Conservation (phyloP, 2,888 invertebrate species). For the Cephus runcator region DNA sequence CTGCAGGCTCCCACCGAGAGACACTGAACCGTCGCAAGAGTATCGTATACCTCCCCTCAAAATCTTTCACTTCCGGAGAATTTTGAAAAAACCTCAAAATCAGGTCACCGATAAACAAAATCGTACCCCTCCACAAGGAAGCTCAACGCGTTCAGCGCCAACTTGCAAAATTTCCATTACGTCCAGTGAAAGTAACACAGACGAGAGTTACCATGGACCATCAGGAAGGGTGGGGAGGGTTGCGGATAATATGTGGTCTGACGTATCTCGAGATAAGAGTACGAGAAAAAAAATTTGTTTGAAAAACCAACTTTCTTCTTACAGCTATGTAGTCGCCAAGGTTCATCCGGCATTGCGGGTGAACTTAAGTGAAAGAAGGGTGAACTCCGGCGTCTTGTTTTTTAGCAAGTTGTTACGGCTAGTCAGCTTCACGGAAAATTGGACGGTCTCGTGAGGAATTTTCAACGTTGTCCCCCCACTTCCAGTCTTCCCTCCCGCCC, state of each 20-base stretch:
- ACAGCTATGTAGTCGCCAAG: not conserved
- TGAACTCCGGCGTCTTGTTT: not conserved
- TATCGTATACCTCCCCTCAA: not conserved
- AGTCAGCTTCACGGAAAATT: not conserved
- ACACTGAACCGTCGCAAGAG: not conserved
- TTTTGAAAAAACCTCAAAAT: not conserved
- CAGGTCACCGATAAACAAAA: not conserved
- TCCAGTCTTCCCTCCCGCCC: not conserved
- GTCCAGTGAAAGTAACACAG: not conserved
- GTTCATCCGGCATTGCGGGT: not conserved
- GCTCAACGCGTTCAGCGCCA: not conserved
- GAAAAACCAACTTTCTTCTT: not conserved
- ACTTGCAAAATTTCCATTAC: not conserved
- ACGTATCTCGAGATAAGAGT: not conserved
- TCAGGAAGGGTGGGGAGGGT: not conserved
- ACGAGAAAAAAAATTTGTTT: not conserved
- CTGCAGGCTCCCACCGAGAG: not conserved
- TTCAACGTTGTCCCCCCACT: not conserved
- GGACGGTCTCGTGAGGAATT: not conserved
- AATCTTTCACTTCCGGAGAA: not conserved
- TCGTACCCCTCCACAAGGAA: not conserved
- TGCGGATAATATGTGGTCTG: not conserved
- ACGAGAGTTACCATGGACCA: not conserved
- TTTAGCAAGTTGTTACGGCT: not conserved
- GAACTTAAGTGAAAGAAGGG: not conserved